These are phyloP conservation scores for Geophilus truncorum DNA, from an alignment of 2,888 invertebrate species.

Conservation along the genomic window DNA sequence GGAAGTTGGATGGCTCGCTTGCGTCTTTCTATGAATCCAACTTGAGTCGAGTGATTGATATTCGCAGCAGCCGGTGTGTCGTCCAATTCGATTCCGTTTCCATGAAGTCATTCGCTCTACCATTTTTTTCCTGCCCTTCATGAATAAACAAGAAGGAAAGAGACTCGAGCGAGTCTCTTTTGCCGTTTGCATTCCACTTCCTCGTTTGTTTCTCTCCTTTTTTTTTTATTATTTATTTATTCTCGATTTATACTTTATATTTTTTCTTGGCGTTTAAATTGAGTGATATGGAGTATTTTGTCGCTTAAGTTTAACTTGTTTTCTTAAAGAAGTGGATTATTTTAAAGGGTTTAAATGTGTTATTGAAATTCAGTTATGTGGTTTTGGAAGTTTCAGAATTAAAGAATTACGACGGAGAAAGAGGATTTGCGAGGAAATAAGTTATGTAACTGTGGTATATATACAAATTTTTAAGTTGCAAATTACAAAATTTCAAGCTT, in stretches of 20 bases:
- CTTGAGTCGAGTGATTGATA: background rate
- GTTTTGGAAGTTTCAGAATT: no score
- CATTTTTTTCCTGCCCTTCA: background rate
- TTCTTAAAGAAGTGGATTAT: no score
- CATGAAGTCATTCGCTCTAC: background rate
- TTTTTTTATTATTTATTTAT: background rate
- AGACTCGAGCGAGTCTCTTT: background rate
- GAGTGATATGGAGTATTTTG: background rate
- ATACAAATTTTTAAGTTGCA: no score
- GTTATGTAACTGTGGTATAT: no score
- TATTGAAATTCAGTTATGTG: no score
- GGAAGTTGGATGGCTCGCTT: background rate
- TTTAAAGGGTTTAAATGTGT: no score
- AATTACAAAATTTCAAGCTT: no score
- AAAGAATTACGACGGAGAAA: no score
- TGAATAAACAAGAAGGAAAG: background rate
- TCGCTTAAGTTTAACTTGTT: background rate
- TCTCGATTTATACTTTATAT: background rate
- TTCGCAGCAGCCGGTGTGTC: background rate
- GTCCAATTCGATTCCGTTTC: background rate
- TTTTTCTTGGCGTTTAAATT: background rate
- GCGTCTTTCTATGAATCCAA: background rate
- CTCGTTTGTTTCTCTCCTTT: background rate
- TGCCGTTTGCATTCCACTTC: background rate
- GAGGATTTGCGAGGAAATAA: no score